phyloP scores from a whole-genome alignment of 53 echinoderm and acorn worm species.

The Astropecten irregularis region DNA sequence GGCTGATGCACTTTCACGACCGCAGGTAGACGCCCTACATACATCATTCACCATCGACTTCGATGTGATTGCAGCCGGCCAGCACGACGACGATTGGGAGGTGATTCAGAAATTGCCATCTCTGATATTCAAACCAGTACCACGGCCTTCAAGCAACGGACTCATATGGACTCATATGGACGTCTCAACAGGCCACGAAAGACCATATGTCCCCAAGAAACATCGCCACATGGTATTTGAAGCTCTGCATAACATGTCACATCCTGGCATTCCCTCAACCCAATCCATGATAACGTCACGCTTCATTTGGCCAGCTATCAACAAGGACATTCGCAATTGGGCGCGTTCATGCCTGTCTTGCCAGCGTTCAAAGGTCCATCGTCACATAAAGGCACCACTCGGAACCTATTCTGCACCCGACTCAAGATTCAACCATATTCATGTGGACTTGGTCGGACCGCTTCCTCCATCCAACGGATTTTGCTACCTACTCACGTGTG shows the following conservation, averaged over 20 bases:
- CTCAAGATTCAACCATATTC: slow-evolving; percentile 47
- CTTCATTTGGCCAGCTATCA: slow-evolving; percentile 65
- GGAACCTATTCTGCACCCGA: slow-evolving; percentile 57
- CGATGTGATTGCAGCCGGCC: slow-evolving; percentile 20
- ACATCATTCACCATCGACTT: too few relatives aligned
- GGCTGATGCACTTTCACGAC: too few relatives aligned
- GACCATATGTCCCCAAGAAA: slow-evolving; percentile 42
- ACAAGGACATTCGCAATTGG: slow-evolving; percentile 46
- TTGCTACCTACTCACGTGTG: slow-evolving; percentile 43
- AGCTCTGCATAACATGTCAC: slow-evolving; percentile 38
- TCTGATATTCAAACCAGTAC: too few relatives aligned
- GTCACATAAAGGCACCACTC: slow-evolving; percentile 31
- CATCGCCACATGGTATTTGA: slow-evolving; percentile 51
- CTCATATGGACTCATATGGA: too few relatives aligned
- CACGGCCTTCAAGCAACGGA: too few relatives aligned
- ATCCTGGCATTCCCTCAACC: slow-evolving; percentile 58
- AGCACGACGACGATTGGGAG: slow-evolving; percentile 8
- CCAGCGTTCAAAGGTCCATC: too few relatives aligned
- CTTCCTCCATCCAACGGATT: slow-evolving; percentile 67
- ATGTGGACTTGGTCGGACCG: slow-evolving; percentile 51
- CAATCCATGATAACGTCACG: slow-evolving; percentile 40
- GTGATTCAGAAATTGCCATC: too few relatives aligned
- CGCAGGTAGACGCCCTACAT: too few relatives aligned
- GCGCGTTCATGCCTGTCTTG: slow-evolving; percentile 6
- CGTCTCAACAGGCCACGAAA: slow-evolving; percentile 11